phyloP scores from a whole-genome alignment of 2,888 invertebrate species.

The Macrosoma leucophasiata region DNA sequence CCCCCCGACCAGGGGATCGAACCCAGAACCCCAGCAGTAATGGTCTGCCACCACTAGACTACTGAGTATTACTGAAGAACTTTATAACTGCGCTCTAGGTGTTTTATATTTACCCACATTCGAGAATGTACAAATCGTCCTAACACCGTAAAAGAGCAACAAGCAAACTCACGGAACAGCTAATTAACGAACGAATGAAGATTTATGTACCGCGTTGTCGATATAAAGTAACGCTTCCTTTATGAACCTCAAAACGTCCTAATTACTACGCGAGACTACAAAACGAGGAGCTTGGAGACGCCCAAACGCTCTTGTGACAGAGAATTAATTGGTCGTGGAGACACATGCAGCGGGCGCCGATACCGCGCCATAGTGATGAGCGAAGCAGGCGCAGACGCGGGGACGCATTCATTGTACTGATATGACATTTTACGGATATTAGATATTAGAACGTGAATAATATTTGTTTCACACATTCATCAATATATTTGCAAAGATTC shows the following conservation, averaged over 20 bases:
- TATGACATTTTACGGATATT: too few species aligned
- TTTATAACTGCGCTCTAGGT: too few species aligned
- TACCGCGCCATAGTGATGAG: conserved; percentile 25
- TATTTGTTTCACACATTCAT: too few species aligned
- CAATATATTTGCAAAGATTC: too few species aligned
- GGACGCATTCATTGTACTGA: not conserved
- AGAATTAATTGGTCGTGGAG: conserved; percentile 69
- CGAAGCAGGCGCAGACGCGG: conserved; percentile 25
- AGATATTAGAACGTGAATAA: too few species aligned
- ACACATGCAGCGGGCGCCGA: conserved; percentile 46
- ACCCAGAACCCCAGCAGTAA: too few species aligned
- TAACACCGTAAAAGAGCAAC: conserved; percentile 23
- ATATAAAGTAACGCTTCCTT: conserved; percentile 74
- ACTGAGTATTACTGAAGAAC: too few species aligned
- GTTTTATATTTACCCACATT: too few species aligned
- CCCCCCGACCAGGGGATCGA: too few species aligned
- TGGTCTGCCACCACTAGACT: too few species aligned
- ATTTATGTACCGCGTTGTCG: conserved; percentile 73
- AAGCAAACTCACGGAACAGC: conserved; percentile 39
- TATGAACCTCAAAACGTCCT: conserved; percentile 75
- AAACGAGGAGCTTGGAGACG: conserved; percentile 63
- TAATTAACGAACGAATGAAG: conserved; percentile 70
- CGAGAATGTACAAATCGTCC: conserved; percentile 18
- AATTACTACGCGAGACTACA: conserved; percentile 71
- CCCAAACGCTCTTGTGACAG: conserved; percentile 72